Percentiles rank a stretch among this genome's conserved stretches.
phyloP scores from a whole-genome alignment of 1,140 invertebrate genomes.

The Camponotus pennsylvanicus region DNA sequence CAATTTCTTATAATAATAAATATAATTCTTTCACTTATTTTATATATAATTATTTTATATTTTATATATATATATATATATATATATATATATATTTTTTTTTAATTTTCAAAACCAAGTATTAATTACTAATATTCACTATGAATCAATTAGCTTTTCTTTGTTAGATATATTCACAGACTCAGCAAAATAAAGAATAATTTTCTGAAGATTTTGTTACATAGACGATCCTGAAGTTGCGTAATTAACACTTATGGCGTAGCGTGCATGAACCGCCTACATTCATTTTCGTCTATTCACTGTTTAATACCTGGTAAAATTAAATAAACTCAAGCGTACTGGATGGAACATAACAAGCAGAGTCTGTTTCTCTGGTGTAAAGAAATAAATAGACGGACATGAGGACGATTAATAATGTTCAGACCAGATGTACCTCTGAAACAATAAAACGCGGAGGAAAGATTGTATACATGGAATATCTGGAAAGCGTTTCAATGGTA shows the following conservation, averaged over 20 bases:
- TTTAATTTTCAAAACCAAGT: not conserved
- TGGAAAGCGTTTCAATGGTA: not conserved
- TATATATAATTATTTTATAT: no score
- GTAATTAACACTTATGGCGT: slow-evolving; percentile 59
- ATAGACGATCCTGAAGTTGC: slow-evolving; percentile 39
- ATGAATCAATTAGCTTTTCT: not conserved
- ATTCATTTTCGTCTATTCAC: slow-evolving; percentile 59
- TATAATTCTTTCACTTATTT: no score
- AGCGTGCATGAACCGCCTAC: slow-evolving; percentile 55
- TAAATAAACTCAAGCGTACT: slow-evolving; percentile 63
- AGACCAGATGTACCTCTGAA: slow-evolving; percentile 17
- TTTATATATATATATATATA: no score
- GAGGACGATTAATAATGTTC: slow-evolving; percentile 20
- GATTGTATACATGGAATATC: slow-evolving; percentile 8
- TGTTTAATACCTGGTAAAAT: slow-evolving; percentile 65
- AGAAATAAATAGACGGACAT: slow-evolving; percentile 48
- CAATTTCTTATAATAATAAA: not conserved
- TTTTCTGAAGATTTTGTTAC: not conserved
- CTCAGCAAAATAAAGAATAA: not conserved
- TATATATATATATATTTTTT: no score
- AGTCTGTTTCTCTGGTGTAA: slow-evolving; percentile 37
- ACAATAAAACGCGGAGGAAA: slow-evolving; percentile 16
- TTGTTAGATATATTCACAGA: not conserved
- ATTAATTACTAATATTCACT: not conserved
- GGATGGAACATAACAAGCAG: slow-evolving; percentile 48